These are phyloP conservation scores for Raja brachyura DNA, from an alignment of 2,113 vertebrate species.

Conservation along the genomic window DNA sequence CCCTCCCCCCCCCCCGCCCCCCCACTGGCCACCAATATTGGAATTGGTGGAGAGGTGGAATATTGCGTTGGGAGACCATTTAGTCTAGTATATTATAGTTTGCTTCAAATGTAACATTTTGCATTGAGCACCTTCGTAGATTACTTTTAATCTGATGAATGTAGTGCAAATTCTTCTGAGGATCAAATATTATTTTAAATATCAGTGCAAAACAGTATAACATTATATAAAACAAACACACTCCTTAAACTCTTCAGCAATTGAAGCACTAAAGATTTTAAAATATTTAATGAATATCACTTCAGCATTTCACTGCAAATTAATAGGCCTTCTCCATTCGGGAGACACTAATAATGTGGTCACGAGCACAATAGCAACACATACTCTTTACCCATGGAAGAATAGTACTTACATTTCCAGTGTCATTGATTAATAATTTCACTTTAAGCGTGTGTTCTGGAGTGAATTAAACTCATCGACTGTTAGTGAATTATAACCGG, in stretches of 20 bases:
- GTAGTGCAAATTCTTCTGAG: not conserved
- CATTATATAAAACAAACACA: too few relatives aligned
- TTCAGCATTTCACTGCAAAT: not conserved
- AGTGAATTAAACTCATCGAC: not conserved
- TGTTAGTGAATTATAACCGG: not conserved
- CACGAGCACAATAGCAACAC: not conserved
- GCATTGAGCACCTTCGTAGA: not conserved
- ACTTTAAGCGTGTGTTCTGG: not conserved
- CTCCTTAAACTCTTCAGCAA: not conserved
- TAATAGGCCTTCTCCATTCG: not conserved
- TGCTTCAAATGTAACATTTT: not conserved
- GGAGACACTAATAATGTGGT: not conserved
- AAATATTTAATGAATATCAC: not conserved
- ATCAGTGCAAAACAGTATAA: not conserved
- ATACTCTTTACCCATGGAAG: not conserved
- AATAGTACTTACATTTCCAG: not conserved
- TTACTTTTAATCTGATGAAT: not conserved
- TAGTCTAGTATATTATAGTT: not conserved
- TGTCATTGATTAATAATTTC: not conserved
- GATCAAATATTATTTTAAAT: not conserved
- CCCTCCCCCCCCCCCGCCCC: too few relatives aligned
- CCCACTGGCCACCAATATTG: too few relatives aligned
- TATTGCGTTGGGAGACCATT: too few relatives aligned
- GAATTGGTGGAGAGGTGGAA: too few relatives aligned
- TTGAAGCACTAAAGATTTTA: not conserved